Evolutionary conservation across 1,140 invertebrate species (phyloP).

Genomic region (Hylaeus volcanicus): DNA sequence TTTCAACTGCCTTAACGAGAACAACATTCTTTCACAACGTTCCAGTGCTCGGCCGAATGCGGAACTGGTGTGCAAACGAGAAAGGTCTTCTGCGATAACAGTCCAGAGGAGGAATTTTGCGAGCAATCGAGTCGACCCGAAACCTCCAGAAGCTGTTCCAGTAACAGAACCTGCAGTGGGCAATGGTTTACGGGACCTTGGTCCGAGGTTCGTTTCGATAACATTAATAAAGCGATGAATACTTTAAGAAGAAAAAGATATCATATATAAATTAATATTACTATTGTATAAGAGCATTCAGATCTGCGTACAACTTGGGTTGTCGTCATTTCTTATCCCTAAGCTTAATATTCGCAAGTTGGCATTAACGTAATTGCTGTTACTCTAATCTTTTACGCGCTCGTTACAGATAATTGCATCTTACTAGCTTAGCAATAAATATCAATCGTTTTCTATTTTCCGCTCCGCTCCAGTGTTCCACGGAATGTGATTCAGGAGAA

Average conservation of each 20-base stretch:
- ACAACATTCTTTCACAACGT: background rate
- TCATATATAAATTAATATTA: too few species aligned
- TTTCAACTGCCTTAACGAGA: too few species aligned
- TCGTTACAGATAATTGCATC: background rate
- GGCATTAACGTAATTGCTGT: background rate
- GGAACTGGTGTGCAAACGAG: constrained; percentile 77
- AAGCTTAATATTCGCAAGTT: too few species aligned
- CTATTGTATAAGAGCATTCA: too few species aligned
- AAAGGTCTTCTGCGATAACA: constrained; percentile 79
- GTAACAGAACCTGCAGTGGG: constrained; percentile 83
- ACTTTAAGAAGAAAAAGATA: background rate
- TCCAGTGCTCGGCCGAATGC: constrained; percentile 71
- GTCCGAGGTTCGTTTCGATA: constrained; percentile 81
- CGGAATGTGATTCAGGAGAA: constrained; percentile 83
- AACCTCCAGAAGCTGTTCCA: constrained; percentile 83
- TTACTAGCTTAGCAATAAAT: background rate
- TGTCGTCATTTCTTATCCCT: background rate
- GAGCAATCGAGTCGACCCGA: constrained; percentile 81
- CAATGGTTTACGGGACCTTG: constrained; percentile 87
- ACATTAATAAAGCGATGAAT: constrained; percentile 73
- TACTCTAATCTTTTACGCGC: background rate
- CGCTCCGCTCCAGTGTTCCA: constrained; percentile 82
- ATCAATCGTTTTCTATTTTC: constrained; percentile 41
- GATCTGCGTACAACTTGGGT: background rate
- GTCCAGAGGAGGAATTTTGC: constrained; percentile 74